These are phyloP conservation scores for Holocentrus rufus DNA, from an alignment of 2,797 vertebrate genomes.

Conservation along the genomic window DNA sequence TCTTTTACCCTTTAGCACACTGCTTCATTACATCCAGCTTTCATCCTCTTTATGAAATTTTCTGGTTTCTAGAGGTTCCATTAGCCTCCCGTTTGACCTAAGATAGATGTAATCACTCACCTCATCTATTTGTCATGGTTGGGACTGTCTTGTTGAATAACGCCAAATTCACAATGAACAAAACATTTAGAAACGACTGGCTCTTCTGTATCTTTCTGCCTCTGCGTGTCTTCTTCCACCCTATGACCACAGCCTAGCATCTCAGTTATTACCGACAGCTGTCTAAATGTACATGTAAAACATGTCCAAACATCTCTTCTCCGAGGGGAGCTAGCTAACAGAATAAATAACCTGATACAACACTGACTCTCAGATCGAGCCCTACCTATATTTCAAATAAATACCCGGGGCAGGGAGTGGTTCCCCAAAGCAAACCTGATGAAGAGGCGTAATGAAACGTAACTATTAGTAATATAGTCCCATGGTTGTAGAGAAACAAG, in stretches of 20 bases:
- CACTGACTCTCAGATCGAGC: slow-evolving; percentile 30
- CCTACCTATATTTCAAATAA: slow-evolving; percentile 54
- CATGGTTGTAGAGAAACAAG: slow-evolving; percentile 13
- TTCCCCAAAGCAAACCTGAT: slow-evolving; percentile 31
- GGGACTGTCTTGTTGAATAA: slow-evolving; percentile 30
- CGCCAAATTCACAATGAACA: slow-evolving; percentile 32
- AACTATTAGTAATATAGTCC: slow-evolving; percentile 14
- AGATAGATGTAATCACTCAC: slow-evolving; percentile 49
- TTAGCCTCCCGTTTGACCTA: slow-evolving; percentile 41
- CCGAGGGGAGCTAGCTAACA: slow-evolving; percentile 48
- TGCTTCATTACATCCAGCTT: slow-evolving; percentile 52
- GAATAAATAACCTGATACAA: slow-evolving; percentile 51
- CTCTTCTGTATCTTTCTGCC: slow-evolving; percentile 15
- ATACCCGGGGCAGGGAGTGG: slow-evolving; percentile 41
- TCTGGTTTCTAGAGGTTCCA: slow-evolving; percentile 39
- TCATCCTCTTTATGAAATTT: slow-evolving; percentile 42
- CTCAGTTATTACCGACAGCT: slow-evolving; percentile 66
- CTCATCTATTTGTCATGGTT: slow-evolving; percentile 41
- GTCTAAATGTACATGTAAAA: slow-evolving; percentile 70
- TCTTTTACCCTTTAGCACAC: slow-evolving; percentile 34
- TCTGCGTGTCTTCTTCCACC: slow-evolving; percentile 27
- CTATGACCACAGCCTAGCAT: slow-evolving; percentile 26
- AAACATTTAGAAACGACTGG: slow-evolving; percentile 13
- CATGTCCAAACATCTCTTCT: slow-evolving; percentile 57
- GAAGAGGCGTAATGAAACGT: slow-evolving; percentile 21